Percentiles rank a stretch among this genome's conserved stretches.
Conservation (phyloP, 1,140 invertebrate species). For the Eriosoma lanigerum region DNA sequence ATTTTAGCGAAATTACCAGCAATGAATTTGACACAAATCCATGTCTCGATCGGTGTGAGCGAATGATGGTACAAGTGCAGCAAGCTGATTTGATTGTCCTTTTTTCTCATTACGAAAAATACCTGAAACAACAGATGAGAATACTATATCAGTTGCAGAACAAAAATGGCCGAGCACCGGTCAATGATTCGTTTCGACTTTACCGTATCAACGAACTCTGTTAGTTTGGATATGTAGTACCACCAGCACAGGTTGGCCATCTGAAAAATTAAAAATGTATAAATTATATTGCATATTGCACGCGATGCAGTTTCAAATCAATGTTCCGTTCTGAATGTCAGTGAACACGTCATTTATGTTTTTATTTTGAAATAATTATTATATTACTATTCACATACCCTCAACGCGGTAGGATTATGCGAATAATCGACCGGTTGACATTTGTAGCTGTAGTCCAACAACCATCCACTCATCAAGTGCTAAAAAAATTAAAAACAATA, state of each 20-base stretch:
- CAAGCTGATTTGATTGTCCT: constrained; percentile 88
- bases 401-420: constrained; percentile 73
- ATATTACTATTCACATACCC: constrained; percentile 66
- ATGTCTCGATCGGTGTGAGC: constrained; percentile 89
- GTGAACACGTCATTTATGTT: too few species aligned
- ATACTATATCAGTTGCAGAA: neutral
- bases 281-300: too few species aligned
- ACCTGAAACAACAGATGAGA: constrained; percentile 61
- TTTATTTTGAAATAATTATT: too few species aligned
- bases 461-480: constrained; percentile 83
- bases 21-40: constrained; percentile 93
- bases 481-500: constrained; percentile 59
- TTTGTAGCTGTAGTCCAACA: constrained; percentile 83
- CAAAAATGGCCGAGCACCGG: too few species aligned
- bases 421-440: constrained; percentile 94
- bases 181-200: constrained; percentile 53
- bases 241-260: constrained; percentile 94
- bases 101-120: constrained; percentile 90
- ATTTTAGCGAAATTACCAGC: too few species aligned
- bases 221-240: constrained; percentile 95
- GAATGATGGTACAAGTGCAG: constrained; percentile 95
- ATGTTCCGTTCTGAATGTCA: too few species aligned
- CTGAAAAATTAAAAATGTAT: constrained; percentile 61
- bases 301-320: neutral
- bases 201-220: constrained; percentile 93